These are phyloP conservation scores for Eulacestoma nigropectus DNA, from an alignment of 2,113 vertebrate genomes.

Conservation along the genomic window DNA sequence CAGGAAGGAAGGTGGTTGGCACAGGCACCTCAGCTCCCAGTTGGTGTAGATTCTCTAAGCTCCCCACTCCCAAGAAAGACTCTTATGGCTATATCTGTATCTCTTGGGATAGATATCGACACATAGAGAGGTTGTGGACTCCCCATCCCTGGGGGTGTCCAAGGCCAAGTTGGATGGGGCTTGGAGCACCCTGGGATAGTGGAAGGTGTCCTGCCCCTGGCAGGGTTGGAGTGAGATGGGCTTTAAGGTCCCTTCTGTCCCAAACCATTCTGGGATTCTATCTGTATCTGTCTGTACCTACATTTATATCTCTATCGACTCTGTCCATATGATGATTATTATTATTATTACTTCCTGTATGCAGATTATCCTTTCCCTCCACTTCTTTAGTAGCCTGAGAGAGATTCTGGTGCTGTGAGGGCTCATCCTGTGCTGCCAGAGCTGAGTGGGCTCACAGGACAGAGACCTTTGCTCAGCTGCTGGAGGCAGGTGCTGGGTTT, in stretches of 20 bases:
- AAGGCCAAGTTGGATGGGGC: background rate
- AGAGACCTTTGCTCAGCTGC: background rate
- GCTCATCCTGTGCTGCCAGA: background rate
- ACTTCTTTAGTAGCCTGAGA: background rate
- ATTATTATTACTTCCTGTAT: background rate
- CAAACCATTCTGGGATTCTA: background rate
- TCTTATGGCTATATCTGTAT: fast-evolving
- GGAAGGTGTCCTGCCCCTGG: background rate
- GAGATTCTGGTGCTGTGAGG: background rate
- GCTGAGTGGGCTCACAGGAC: background rate
- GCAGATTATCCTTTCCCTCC: background rate
- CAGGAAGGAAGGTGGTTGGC: background rate
- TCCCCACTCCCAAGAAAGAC: background rate
- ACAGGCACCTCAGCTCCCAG: background rate
- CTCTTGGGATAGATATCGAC: background rate
- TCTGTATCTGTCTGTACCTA: background rate
- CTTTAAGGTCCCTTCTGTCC: background rate
- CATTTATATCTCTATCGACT: background rate
- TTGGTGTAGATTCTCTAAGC: background rate
- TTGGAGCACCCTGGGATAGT: background rate
- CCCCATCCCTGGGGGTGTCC: background rate
- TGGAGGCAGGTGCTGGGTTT: background rate
- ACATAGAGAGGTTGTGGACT: background rate
- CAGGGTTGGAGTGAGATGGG: background rate
- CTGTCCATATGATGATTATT: background rate